phyloP scores from a whole-genome alignment of 2,888 invertebrate species.

The Panorpa germanica region DNA sequence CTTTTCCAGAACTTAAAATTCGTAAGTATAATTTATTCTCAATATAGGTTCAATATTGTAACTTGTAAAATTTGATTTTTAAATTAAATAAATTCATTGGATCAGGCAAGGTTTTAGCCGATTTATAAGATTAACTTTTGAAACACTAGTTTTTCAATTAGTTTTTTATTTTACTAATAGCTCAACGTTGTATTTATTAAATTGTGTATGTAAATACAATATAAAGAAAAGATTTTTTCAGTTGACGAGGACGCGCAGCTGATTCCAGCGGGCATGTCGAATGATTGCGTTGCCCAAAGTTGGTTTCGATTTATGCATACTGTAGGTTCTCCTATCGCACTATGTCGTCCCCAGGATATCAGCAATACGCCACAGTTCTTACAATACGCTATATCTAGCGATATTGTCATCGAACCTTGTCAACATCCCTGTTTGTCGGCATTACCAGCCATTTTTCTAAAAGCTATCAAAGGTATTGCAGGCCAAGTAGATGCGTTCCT shows the following conservation, averaged over 20 bases:
- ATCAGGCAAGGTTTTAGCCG: no score
- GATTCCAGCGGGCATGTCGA: conserved; percentile 67
- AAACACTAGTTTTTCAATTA: conserved; percentile 2
- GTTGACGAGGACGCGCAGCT: conserved; percentile 72
- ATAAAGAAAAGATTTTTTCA: conserved; percentile 20
- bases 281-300: conserved; percentile 81
- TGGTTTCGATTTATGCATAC: conserved; percentile 93
- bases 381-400: conserved; percentile 64
- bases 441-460: conserved; percentile 77
- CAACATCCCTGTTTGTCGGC: conserved; percentile 74
- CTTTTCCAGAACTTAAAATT: conserved; percentile 63
- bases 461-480: conserved; percentile 84
- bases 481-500: conserved; percentile 90
- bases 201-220: no score
- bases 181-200: no score
- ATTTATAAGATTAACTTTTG: not conserved
- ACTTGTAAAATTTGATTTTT: not conserved
- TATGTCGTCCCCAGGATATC: conserved; percentile 68
- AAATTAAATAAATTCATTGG: conserved; percentile 3
- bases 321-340: conserved; percentile 84
- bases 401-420: conserved; percentile 69
- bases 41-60: not conserved
- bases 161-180: no score
- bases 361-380: conserved; percentile 42
- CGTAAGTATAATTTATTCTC: conserved; percentile 28